A percentile compares a stretch with the other conserved stretches of the same genome.
Conservation (phyloP, 2,113 vertebrate genomes). For the Otus sunia region DNA sequence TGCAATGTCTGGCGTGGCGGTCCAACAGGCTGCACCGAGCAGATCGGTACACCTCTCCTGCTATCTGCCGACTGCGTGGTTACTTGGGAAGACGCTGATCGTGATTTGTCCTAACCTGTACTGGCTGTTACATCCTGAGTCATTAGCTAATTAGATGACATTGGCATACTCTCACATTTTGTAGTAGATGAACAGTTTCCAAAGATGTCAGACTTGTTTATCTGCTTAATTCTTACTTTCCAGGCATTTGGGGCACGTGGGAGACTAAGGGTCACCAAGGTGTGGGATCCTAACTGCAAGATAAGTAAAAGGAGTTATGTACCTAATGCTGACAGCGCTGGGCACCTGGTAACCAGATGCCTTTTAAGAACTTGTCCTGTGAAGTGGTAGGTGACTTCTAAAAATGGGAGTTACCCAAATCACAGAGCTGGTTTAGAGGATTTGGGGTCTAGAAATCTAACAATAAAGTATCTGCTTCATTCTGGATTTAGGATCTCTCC, state of each 20-base stretch:
- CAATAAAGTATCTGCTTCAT: not conserved
- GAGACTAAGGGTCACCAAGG: not conserved
- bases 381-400: not conserved
- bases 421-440: not conserved
- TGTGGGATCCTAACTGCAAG: not conserved
- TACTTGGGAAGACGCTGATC: not conserved
- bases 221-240: not conserved
- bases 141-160: not conserved
- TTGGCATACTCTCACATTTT: not conserved
- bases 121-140: not conserved
- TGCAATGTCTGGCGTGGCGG: accelerated
- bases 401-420: not conserved
- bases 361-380: not conserved
- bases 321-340: not conserved
- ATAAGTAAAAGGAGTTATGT: not conserved
- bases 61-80: accelerated
- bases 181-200: not conserved
- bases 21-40: not conserved
- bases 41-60: not conserved
- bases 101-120: not conserved
- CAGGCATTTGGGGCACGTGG: not conserved
- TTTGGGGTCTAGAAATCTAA: not conserved
- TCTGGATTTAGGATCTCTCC: not conserved
- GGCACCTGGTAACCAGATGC: not conserved
- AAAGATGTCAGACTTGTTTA: not conserved